Evolutionary conservation across 2,888 invertebrate species (phyloP).

Genomic region (Emmelina monodactyla): DNA sequence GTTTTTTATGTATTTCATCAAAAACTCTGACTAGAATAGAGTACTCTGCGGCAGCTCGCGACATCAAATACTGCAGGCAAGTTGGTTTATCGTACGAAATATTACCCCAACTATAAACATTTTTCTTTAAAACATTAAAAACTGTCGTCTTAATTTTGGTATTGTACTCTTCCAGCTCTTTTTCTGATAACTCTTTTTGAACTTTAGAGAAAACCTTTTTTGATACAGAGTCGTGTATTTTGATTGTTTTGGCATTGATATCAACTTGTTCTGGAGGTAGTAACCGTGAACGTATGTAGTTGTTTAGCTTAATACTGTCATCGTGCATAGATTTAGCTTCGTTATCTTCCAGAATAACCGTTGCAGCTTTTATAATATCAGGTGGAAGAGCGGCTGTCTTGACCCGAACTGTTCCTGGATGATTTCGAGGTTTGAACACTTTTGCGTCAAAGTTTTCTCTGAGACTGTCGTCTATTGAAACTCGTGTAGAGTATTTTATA

Average conservation of each 20-base stretch:
- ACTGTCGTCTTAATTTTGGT: conserved; percentile 61
- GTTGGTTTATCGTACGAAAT: conserved; percentile 73
- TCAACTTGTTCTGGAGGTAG: conserved; percentile 70
- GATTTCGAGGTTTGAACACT: conserved; percentile 70
- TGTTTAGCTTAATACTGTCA: conserved; percentile 61
- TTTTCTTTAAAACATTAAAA: conserved; percentile 63
- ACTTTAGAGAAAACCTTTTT: conserved; percentile 30
- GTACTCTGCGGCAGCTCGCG: conserved; percentile 78
- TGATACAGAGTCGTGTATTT: conserved; percentile 40
- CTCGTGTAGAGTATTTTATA: conserved; percentile 36
- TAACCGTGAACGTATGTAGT: conserved; percentile 69
- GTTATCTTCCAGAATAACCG: conserved; percentile 62
- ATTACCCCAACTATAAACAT: conserved; percentile 77
- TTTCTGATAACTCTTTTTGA: conserved; percentile 24
- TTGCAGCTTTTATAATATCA: conserved; percentile 65
- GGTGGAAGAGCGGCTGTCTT: conserved; percentile 66
- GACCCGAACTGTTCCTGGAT: conserved; percentile 73
- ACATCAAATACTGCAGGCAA: conserved; percentile 74
- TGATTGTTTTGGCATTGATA: conserved; percentile 44
- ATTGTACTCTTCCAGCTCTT: conserved; percentile 43
- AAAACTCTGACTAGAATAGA: conserved; percentile 75
- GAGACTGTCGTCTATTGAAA: conserved; percentile 58
- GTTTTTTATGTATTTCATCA: conserved; percentile 72
- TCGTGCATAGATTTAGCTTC: conserved; percentile 61
- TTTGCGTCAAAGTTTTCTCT: conserved; percentile 55